These are phyloP conservation scores for Eupleurogrammus muticus DNA, from an alignment of 2,797 vertebrate genomes.

Conservation along the genomic window DNA sequence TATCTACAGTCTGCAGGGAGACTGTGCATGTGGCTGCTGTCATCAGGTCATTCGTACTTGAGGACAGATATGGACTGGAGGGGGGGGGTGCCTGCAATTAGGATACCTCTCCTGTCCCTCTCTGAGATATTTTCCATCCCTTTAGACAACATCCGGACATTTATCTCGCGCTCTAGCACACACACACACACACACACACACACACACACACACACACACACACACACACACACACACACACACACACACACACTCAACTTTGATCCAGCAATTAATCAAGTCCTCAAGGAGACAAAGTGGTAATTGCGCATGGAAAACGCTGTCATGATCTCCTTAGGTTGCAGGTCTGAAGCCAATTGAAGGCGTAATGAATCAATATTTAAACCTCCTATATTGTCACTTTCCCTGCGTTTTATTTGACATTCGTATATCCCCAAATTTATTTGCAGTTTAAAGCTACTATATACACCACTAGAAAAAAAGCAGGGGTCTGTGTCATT, in stretches of 20 bases:
- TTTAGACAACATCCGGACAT: slow-evolving; percentile 53
- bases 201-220: background rate
- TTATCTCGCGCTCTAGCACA: slow-evolving; percentile 24
- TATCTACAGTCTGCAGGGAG: slow-evolving; percentile 69
- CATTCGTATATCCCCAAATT: too few relatives aligned
- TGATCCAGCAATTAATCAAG: slow-evolving; percentile 30
- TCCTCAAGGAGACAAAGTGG: background rate
- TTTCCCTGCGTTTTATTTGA: too few relatives aligned
- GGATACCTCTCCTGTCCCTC: slow-evolving; percentile 49
- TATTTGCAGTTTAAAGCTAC: too few relatives aligned
- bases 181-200: slow-evolving; percentile 3
- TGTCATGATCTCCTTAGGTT: slow-evolving; percentile 20
- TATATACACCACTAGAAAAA: too few relatives aligned
- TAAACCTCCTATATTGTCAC: too few relatives aligned
- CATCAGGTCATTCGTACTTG: slow-evolving; percentile 63
- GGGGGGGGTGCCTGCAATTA: slow-evolving; percentile 65
- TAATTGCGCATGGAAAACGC: slow-evolving; percentile 37
- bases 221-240: too few relatives aligned
- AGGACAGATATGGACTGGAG: slow-evolving; percentile 67
- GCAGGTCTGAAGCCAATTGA: slow-evolving; percentile 8
- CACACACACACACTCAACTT: background rate
- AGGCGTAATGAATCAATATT: background rate
- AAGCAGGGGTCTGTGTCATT: too few relatives aligned
- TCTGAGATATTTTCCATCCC: slow-evolving; percentile 70
- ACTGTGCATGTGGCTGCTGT: slow-evolving; percentile 65